These are phyloP conservation scores for Lindbergichthys nudifrons DNA, from an alignment of 2,797 vertebrate species.

Conservation along the genomic window DNA sequence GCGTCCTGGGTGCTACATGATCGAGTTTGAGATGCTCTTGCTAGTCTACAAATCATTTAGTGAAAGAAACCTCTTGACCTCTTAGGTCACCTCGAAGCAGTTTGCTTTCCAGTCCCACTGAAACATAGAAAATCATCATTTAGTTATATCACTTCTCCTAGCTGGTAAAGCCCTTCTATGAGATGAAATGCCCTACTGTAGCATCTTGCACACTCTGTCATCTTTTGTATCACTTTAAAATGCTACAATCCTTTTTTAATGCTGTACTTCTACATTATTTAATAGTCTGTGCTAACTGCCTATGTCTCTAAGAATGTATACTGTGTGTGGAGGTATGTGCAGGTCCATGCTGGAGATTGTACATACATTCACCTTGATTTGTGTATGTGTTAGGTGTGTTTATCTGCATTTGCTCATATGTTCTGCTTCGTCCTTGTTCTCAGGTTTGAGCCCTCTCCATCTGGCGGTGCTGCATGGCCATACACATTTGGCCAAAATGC, in stretches of 20 bases:
- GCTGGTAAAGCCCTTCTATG: background rate
- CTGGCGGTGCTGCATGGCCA: conserved; percentile 86
- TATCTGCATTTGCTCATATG: background rate
- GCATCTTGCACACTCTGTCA: background rate
- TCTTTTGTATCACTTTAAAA: background rate
- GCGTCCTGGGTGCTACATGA: background rate
- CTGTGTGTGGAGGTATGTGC: conserved; percentile 5
- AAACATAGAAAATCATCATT: background rate
- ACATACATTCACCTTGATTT: background rate
- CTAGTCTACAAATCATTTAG: background rate
- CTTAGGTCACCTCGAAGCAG: background rate
- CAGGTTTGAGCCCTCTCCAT: conserved; percentile 91
- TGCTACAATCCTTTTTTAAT: background rate
- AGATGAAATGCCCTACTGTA: background rate
- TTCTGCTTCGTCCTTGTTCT: conserved; percentile 18
- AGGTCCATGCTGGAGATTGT: conserved; percentile 8
- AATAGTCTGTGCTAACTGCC: background rate
- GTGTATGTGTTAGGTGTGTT: background rate
- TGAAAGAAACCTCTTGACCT: background rate
- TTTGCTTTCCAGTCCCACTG: background rate
- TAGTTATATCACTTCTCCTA: background rate
- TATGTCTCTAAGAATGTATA: background rate
- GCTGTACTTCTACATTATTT: background rate
- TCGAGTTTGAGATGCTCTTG: background rate
- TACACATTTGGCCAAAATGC: conserved; percentile 78